These are phyloP conservation scores for Podarcis lilfordi DNA, from an alignment of 2,797 vertebrate genomes.

Conservation along the genomic window DNA sequence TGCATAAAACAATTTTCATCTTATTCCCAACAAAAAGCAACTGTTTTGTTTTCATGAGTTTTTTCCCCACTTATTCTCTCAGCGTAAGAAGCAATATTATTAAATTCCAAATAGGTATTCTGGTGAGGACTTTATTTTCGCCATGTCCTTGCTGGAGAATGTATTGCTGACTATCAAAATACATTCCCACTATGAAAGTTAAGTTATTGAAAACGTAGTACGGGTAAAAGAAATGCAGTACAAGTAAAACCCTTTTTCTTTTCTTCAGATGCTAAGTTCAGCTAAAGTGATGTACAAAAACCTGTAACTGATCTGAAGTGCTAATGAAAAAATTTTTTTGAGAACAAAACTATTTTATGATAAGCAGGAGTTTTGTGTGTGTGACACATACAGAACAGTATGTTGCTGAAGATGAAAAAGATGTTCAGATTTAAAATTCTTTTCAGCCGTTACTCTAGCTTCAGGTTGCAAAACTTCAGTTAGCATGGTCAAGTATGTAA, in stretches of 20 bases:
- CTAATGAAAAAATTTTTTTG: not conserved
- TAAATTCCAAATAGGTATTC: not conserved
- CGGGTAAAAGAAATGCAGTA: not conserved
- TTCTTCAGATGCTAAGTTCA: not conserved
- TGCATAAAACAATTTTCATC: not conserved
- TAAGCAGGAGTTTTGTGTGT: not conserved
- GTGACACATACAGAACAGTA: not conserved
- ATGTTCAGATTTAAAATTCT: not conserved
- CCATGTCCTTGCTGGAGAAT: not conserved
- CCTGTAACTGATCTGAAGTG: not conserved
- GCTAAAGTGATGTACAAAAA: not conserved
- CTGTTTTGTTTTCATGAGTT: not conserved
- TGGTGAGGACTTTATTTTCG: not conserved
- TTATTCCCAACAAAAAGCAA: not conserved
- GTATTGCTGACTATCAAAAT: not conserved
- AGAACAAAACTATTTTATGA: not conserved
- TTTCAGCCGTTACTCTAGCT: not conserved
- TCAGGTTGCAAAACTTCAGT: not conserved
- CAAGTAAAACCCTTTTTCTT: too few relatives aligned
- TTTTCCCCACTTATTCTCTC: not conserved
- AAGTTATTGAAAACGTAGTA: not conserved
- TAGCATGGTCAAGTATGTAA: not conserved
- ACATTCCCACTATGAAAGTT: not conserved
- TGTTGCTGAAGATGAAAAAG: not conserved
- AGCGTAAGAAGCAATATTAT: not conserved